Percentiles rank a stretch among this genome's conserved stretches.
phyloP scores from a whole-genome alignment of 2,888 invertebrate species.

The Ariolimax columbianus region DNA sequence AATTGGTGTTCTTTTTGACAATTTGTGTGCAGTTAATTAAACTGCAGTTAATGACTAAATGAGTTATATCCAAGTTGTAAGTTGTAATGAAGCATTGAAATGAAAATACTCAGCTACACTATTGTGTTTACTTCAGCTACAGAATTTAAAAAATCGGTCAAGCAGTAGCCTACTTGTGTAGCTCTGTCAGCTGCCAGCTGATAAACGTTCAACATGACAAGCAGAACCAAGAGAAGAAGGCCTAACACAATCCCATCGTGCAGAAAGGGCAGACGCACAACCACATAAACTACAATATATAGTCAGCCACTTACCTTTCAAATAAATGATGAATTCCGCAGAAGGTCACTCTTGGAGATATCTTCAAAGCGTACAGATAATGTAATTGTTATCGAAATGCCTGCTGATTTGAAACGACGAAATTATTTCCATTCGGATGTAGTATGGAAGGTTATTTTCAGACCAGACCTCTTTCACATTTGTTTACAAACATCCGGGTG shows the following conservation, averaged over 20 bases:
- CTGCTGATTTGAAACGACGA: conserved; percentile 18
- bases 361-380: background rate
- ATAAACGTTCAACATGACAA: background rate
- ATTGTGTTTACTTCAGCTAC: background rate
- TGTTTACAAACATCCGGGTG: conserved; percentile 33
- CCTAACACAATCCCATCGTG: too few relatives aligned
- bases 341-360: background rate
- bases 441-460: conserved; percentile 13
- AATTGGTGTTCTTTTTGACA: too few relatives aligned
- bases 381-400: background rate
- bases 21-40: too few relatives aligned
- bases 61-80: too few relatives aligned
- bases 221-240: background rate
- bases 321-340: background rate
- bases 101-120: background rate
- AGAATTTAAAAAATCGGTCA: conserved; percentile 15
- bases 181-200: conserved; percentile 19
- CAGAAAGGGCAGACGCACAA: too few relatives aligned
- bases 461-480: conserved; percentile 10
- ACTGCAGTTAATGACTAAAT: too few relatives aligned
- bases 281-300: background rate
- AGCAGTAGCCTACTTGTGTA: background rate
- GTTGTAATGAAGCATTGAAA: too few relatives aligned
- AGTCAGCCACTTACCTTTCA: background rate
- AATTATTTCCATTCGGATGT: conserved; percentile 22